A percentile compares a stretch with the other conserved stretches of the same genome.
phyloP scores from a whole-genome alignment of 2,113 vertebrate genomes.

The Notechis scutatus region DNA sequence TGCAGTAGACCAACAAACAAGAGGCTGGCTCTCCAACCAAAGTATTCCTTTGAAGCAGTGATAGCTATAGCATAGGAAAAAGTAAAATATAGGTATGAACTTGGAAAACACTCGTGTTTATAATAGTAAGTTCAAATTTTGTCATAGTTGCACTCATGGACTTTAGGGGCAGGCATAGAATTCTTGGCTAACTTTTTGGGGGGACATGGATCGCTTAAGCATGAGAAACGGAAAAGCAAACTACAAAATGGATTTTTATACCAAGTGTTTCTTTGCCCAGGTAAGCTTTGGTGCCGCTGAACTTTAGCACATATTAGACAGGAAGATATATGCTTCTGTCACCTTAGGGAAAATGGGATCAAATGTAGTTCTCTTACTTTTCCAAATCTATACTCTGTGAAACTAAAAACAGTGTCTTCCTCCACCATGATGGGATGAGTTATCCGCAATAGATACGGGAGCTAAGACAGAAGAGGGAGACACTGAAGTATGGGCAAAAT shows the following conservation, averaged over 20 bases:
- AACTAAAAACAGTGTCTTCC: not conserved
- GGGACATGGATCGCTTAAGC: not conserved
- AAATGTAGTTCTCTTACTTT: not conserved
- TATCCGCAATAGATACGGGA: not conserved
- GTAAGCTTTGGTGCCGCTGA: not conserved
- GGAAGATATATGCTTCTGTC: not conserved
- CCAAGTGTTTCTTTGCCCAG: not conserved
- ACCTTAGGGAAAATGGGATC: not conserved
- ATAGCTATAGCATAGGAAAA: slow-evolving; percentile 66
- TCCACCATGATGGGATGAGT: not conserved
- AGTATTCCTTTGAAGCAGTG: slow-evolving; percentile 78
- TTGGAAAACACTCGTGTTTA: not conserved
- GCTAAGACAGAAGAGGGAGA: not conserved
- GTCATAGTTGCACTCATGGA: not conserved
- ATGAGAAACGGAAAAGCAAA: not conserved
- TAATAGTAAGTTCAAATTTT: not conserved
- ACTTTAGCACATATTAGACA: not conserved
- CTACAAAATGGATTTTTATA: not conserved
- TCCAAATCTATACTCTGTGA: not conserved
- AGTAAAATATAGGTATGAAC: not conserved
- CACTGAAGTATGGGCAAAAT: not conserved
- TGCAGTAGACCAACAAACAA: slow-evolving; percentile 83
- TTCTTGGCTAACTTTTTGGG: not conserved
- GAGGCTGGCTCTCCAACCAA: slow-evolving; percentile 89
- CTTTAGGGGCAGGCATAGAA: not conserved